phyloP scores from a whole-genome alignment of 2,113 vertebrate genomes.

The Pleuronectes platessa region DNA sequence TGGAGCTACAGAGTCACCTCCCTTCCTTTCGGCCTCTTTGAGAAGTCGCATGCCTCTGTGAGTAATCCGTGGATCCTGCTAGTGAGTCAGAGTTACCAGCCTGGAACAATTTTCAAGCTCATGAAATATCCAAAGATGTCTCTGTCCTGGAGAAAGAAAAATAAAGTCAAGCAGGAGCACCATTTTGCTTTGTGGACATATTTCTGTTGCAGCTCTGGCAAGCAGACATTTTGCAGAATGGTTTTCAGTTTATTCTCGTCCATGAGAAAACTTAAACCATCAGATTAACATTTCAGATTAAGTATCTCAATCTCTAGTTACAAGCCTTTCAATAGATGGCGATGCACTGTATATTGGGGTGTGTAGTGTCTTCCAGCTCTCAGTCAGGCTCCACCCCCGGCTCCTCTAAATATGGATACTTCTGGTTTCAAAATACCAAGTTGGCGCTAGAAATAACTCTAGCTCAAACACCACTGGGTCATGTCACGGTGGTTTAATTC shows the following conservation, averaged over 20 bases:
- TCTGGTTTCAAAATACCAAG: too few species aligned
- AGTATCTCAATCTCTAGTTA: too few species aligned
- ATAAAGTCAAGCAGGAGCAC: neutral
- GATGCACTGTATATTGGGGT: too few species aligned
- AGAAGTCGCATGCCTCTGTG: conserved; percentile 28
- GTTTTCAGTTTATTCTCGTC: neutral
- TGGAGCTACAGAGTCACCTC: conserved; percentile 25
- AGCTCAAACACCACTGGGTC: too few species aligned
- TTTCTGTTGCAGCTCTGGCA: neutral
- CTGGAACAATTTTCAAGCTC: conserved; percentile 30
- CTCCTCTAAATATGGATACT: too few species aligned
- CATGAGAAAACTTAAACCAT: too few species aligned
- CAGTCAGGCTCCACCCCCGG: too few species aligned
- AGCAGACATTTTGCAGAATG: neutral
- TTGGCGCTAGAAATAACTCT: too few species aligned
- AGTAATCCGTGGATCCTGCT: conserved; percentile 45
- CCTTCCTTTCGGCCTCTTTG: conserved; percentile 29
- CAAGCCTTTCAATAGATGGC: too few species aligned
- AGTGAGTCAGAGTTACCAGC: conserved; percentile 48
- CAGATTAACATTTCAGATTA: too few species aligned
- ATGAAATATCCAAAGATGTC: conserved; percentile 26
- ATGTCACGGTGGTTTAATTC: too few species aligned
- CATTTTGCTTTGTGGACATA: neutral
- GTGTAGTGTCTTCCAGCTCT: too few species aligned
- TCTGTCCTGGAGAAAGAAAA: conserved; percentile 15